phyloP scores from a whole-genome alignment of 1,140 invertebrate species.

The Leptinotarsa undecemlineata region DNA sequence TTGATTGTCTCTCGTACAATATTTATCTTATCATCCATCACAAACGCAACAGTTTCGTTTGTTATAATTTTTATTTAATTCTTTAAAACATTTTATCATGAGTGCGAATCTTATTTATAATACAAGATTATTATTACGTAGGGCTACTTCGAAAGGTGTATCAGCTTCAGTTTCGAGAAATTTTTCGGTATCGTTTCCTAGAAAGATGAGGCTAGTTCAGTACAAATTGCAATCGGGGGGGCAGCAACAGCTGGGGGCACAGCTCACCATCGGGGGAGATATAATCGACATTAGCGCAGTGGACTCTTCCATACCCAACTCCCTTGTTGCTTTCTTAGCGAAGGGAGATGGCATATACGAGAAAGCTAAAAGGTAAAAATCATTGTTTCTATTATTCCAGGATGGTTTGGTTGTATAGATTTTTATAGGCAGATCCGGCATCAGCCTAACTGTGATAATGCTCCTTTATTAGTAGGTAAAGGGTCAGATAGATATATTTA shows the following conservation, averaged over 20 bases:
- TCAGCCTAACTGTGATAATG: too few species aligned
- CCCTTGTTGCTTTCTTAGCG: constrained; percentile 61
- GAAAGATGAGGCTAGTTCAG: constrained; percentile 60
- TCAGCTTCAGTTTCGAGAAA: constrained; percentile 19
- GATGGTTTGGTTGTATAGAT: too few species aligned
- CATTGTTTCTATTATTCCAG: too few species aligned
- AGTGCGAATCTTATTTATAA: neutral
- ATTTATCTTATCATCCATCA: neutral
- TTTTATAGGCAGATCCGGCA: too few species aligned
- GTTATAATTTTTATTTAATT: neutral
- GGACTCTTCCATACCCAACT: constrained; percentile 63
- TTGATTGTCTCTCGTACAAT: neutral
- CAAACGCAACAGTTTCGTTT: neutral
- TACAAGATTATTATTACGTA: neutral
- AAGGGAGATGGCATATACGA: constrained; percentile 58
- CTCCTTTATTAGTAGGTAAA: too few species aligned
- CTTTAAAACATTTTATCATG: neutral
- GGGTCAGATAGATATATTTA: too few species aligned
- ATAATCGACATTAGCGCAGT: constrained; percentile 64
- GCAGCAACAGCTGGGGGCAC: constrained; percentile 62
- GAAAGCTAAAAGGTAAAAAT: constrained; percentile 61
- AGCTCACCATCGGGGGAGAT: constrained; percentile 60
- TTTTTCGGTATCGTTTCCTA: constrained; percentile 37
- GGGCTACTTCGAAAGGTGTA: neutral
- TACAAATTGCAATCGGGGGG: constrained; percentile 59